Evolutionary conservation across 2,888 invertebrate genomes (phyloP), one percentile per base, ranked within the genome.

Genomic region (Monochamus alternatus): DNA sequence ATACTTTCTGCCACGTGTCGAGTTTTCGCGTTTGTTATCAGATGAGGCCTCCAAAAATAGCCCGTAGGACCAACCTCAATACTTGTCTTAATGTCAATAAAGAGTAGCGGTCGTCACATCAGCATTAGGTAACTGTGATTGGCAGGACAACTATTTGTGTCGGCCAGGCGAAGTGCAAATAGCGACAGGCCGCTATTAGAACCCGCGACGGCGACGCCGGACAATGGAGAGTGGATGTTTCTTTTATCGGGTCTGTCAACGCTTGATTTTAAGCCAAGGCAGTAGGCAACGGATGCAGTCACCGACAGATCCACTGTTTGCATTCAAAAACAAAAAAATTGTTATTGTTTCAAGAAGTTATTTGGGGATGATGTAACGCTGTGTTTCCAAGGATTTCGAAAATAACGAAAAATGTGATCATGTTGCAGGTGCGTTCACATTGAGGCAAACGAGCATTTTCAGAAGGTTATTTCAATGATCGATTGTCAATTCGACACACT

Each of bases 101-200:
- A 81, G 81, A 80, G 78, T 85, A 85, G 82, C 85, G 84, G 82
- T 79, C 79, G 76, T 80, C 75, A 73, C 76, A 83, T 84, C 85
- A 84, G 82, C 83, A 84, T 47, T 47, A 47, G 74, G 79, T 79
- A 75, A 72, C 69, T 78, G 77, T 78, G 77, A 78, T 84, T 84
- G 85, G 84, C 84, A 85, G 81, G 76, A 82, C 78, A 78, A 78
- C 84, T 86, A 86, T 86, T 86, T 85, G 84, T 84, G 84, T 84
- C 84, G 79, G 81, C 82, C 80, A 82, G 47, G 47, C 47, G 9
- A 12, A 3, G 38, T 7, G 38, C 38, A 47, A 47, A 47, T 47
- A 47, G 47, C 12, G 10, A 12, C 47, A 47, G 38, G 5, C 38
- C 38, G 38, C 4, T 7, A 38, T 38, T 38, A 38, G 38, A 38